Evolutionary conservation across 2,113 vertebrate species (phyloP), one percentile per base, ranked within the genome.

Genomic region (Microcebus lehilahytsara): DNA sequence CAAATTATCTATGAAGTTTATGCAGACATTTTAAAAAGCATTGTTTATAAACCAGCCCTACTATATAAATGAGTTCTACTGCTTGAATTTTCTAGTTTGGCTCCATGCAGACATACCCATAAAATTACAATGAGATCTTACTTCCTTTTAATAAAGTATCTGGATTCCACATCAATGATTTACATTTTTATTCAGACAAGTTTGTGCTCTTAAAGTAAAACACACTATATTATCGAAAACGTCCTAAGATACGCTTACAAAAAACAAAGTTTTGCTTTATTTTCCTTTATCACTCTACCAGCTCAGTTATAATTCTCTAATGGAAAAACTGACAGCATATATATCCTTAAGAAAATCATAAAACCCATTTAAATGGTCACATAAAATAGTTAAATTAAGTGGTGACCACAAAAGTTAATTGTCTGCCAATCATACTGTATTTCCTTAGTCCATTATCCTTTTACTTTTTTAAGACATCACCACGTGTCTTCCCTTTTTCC

Each of bases 1-100:
- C 30, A 89, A 97, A 96, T 89, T 92, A 87, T 90, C 64, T 92
- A 30, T 95, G 71, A 93, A 95, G 40, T 95, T 87, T 66, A 87
- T 81, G 75, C 49, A 96, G 84, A 85, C n/a, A 86, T 86, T 96
- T 94, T 85, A 6, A 94, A 94, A 89, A 78, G 25, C 49, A 74
- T 83, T 97, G 79, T 95, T 97, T 95, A 80, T 84, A 96, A 92
- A 75, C 37, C 42, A 91, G 11, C 4, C 30, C 9, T 80, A 23
- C 32, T 87, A 60, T 80, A 53, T 83, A 93, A 89, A 56, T 66
- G 53, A 89, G 5, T 67, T 93, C 69, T 30, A 85, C 9, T 69
- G 51, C 56, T 85, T 60, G 1, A 90, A 67, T 88, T 72, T 80
- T 93, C 66, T 97, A 81, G 27, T 85, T 75, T 93, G 51, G 13